phyloP scores from a whole-genome alignment of 2,888 invertebrate species.

The Melipona bicolor region DNA sequence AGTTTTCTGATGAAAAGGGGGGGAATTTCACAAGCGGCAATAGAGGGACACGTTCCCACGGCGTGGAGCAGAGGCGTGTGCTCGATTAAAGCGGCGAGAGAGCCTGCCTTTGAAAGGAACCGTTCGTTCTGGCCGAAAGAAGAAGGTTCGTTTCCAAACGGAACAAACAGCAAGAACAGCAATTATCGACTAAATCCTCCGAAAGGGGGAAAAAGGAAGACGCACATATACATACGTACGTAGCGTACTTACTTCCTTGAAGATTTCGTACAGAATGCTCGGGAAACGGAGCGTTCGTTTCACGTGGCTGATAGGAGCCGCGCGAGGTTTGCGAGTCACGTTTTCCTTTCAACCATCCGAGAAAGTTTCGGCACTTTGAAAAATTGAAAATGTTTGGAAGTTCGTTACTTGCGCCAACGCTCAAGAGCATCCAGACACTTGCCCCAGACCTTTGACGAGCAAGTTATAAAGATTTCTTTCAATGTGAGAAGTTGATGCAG shows the following conservation, averaged over 20 bases:
- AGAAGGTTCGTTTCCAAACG: slow-evolving; percentile 10
- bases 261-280: no score
- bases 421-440: neutral
- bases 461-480: no score
- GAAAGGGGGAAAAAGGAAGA: neutral
- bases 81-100: slow-evolving; percentile 26
- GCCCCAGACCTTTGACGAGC: neutral
- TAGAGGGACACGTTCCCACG: slow-evolving; percentile 25
- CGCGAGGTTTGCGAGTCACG: neutral
- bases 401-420: neutral
- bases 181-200: slow-evolving; percentile 28
- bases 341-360: neutral
- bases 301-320: neutral
- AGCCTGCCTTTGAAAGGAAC: slow-evolving; percentile 10
- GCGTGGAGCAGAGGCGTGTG: slow-evolving; percentile 2
- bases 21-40: slow-evolving; percentile 26
- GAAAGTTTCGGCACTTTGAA: neutral
- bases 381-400: neutral
- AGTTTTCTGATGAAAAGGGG: slow-evolving; percentile 32
- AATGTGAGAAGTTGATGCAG: no score
- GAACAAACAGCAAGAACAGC: slow-evolving; percentile 21
- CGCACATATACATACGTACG: no score
- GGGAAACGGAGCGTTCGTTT: neutral
- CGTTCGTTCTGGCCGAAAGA: slow-evolving; percentile 1
- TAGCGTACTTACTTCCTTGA: no score